phyloP scores from a whole-genome alignment of 2,113 vertebrate genomes.

The Charina bottae region DNA sequence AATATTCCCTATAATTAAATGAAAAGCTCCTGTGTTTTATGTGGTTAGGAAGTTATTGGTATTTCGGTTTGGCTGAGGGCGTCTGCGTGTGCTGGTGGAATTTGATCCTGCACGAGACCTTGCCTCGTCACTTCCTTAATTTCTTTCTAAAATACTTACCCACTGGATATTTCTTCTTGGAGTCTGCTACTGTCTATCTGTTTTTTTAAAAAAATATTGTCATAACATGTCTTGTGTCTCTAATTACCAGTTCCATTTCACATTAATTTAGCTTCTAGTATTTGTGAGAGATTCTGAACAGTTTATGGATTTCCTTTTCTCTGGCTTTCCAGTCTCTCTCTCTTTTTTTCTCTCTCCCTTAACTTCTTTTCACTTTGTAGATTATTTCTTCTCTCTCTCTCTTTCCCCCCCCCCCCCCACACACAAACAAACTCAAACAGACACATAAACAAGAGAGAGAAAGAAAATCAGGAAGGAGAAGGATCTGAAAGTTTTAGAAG shows the following conservation, averaged over 20 bases:
- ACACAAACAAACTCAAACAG: too few relatives aligned
- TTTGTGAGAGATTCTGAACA: background rate
- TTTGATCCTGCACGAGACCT: background rate
- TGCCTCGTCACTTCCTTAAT: background rate
- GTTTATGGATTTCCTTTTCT: background rate
- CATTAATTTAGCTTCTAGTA: background rate
- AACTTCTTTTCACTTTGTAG: background rate
- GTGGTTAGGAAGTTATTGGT: constrained; percentile 1
- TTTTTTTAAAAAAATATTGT: background rate
- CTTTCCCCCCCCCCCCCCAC: background rate
- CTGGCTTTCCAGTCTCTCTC: background rate
- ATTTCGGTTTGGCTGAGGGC: constrained; percentile 23
- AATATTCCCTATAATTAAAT: constrained; percentile 13
- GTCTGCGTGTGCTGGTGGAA: background rate
- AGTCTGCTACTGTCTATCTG: background rate
- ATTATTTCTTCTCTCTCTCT: too few relatives aligned
- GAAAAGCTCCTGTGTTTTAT: background rate
- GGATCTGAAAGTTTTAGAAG: too few relatives aligned
- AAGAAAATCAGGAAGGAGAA: too few relatives aligned
- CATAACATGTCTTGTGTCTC: background rate
- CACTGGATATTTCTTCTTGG: background rate
- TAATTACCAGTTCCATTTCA: background rate
- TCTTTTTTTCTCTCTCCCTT: background rate
- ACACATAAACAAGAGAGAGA: too few relatives aligned
- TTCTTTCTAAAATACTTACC: constrained; percentile 1